Conservation (phyloP, 2,888 invertebrate species). For the Pachymerium ferrugineum region DNA sequence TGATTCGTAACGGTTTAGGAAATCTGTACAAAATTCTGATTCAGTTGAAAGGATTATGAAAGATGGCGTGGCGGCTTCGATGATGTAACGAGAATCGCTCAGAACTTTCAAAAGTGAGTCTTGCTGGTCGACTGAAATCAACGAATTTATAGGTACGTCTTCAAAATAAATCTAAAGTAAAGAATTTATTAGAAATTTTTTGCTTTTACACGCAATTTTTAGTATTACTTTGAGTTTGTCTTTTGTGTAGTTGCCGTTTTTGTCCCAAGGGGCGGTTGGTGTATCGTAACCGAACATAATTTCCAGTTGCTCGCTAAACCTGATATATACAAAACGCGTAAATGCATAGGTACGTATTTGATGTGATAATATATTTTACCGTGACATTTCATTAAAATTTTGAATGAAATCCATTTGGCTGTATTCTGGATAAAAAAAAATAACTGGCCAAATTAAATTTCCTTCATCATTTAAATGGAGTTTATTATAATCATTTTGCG, state of each 20-base stretch:
- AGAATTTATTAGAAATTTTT: background rate
- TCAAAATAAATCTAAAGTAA: conserved; percentile 58
- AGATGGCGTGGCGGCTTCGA: conserved; percentile 61
- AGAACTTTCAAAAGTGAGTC: conserved; percentile 56
- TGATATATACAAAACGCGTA: conserved; percentile 42
- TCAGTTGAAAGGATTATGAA: conserved; percentile 59
- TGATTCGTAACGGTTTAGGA: conserved; percentile 48
- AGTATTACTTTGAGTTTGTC: conserved; percentile 55
- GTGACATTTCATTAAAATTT: conserved; percentile 66
- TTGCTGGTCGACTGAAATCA: conserved; percentile 50
- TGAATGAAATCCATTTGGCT: conserved; percentile 80
- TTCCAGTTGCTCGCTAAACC: conserved; percentile 58
- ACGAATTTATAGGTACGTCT: conserved; percentile 56
- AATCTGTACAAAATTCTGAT: conserved; percentile 56
- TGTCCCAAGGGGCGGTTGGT: conserved; percentile 68
- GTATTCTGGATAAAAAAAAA: conserved; percentile 83
- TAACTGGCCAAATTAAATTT: conserved; percentile 75
- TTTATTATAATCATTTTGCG: background rate
- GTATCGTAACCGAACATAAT: conserved; percentile 56
- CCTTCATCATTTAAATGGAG: conserved; percentile 51
- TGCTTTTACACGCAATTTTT: background rate
- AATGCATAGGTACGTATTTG: too few relatives aligned
- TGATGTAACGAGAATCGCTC: conserved; percentile 55
- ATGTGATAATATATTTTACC: conserved; percentile 49
- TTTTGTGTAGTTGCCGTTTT: conserved; percentile 58